These are phyloP conservation scores for Probosciger aterrimus DNA, from an alignment of 2,113 vertebrate genomes.

Conservation along the genomic window DNA sequence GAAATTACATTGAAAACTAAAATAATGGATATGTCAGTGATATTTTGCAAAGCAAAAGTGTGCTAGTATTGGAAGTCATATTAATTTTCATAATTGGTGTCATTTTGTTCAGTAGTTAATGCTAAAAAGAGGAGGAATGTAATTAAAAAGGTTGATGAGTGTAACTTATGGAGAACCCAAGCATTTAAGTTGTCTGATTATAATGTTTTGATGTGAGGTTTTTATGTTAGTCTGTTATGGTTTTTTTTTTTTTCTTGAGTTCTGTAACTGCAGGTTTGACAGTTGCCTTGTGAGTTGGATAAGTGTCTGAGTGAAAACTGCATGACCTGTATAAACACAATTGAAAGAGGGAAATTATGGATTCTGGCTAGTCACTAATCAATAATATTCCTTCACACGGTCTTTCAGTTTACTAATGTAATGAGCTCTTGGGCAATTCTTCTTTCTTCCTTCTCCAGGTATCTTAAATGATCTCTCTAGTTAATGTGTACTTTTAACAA, in stretches of 20 bases:
- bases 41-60: neutral
- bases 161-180: neutral
- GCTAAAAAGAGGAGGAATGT: neutral
- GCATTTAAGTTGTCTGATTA: neutral
- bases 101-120: neutral
- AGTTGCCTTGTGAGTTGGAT: neutral
- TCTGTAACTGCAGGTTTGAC: neutral
- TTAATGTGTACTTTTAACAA: neutral
- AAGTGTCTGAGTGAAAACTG: neutral
- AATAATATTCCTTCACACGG: neutral
- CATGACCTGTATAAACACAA: neutral
- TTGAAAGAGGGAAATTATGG: neutral
- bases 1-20: neutral
- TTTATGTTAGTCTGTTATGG: neutral
- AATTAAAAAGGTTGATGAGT: neutral
- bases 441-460: neutral
- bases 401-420: neutral
- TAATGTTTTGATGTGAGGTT: neutral
- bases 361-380: neutral
- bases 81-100: neutral
- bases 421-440: neutral
- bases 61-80: neutral
- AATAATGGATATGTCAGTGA: neutral
- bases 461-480: neutral
- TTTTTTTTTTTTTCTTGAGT: neutral